A percentile compares a stretch with the other conserved stretches of the same genome.
These are phyloP conservation scores for Genyomyrus donnyi DNA, from an alignment of 2,113 vertebrate species.

Conservation along the genomic window DNA sequence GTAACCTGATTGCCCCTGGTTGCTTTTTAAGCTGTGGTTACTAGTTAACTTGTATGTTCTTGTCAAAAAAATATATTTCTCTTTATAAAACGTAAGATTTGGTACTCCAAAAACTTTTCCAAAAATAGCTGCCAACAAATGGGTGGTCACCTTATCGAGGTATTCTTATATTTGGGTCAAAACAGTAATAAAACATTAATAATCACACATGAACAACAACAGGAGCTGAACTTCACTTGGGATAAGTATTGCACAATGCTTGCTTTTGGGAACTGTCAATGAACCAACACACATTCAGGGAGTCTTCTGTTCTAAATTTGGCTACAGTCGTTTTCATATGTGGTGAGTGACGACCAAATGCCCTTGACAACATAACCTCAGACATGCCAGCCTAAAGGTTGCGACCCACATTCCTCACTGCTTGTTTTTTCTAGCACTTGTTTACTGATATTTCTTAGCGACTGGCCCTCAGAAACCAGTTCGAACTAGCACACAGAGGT, in stretches of 20 bases:
- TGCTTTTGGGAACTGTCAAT: background rate
- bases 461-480: background rate
- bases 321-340: background rate
- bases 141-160: no score
- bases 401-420: background rate
- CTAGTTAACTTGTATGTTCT: no score
- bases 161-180: no score
- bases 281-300: background rate
- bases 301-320: background rate
- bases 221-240: background rate
- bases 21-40: no score
- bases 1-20: no score
- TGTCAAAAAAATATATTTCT: no score
- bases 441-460: background rate
- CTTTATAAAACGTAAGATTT: no score
- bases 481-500: background rate
- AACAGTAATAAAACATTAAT: background rate
- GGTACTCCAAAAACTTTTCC: no score
- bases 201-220: background rate
- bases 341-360: background rate
- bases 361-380: conserved; percentile 1
- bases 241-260: background rate
- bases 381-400: background rate
- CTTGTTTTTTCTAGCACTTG: conserved; percentile 17
- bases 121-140: no score